These are phyloP conservation scores for Drosophila subquinaria DNA, from an alignment of 2,888 invertebrate genomes.

Conservation along the genomic window DNA sequence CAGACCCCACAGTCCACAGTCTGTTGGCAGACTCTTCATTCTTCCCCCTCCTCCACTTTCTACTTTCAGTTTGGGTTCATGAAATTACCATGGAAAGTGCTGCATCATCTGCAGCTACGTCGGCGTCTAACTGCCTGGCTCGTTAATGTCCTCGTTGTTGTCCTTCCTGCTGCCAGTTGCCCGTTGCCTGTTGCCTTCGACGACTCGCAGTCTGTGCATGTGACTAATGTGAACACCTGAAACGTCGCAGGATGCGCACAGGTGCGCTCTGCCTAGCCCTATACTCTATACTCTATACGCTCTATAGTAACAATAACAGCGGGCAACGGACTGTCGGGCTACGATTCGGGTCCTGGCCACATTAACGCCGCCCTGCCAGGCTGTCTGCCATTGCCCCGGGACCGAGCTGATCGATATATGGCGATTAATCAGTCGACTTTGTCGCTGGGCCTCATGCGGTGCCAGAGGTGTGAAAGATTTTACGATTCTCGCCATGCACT, in stretches of 20 bases:
- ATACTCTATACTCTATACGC: background rate
- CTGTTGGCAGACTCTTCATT: constrained; percentile 3
- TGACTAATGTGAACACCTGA: constrained; percentile 79
- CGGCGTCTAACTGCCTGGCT: constrained; percentile 77
- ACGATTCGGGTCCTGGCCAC: constrained; percentile 30
- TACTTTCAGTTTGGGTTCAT: constrained; percentile 6
- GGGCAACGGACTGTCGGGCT: constrained; percentile 34
- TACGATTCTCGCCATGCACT: constrained; percentile 58
- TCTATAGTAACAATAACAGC: constrained; percentile 45
- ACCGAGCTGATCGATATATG: constrained; percentile 72
- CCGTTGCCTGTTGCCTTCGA: constrained; percentile 29
- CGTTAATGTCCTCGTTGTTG: constrained; percentile 72
- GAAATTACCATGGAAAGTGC: constrained; percentile 75
- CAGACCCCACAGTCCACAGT: constrained; percentile 19
- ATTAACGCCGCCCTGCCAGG: constrained; percentile 65
- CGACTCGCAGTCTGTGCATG: constrained; percentile 57
- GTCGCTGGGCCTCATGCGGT: constrained; percentile 71
- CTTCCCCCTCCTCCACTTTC: background rate
- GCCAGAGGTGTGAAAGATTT: constrained; percentile 74
- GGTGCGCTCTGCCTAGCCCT: constrained; percentile 47
- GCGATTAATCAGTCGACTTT: constrained; percentile 77
- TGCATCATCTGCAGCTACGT: constrained; percentile 56
- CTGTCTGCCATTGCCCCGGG: constrained; percentile 60
- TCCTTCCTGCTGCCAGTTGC: constrained; percentile 32
- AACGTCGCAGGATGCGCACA: constrained; percentile 76